Base-by-base conservation (phyloP, 1,140 invertebrate species). In the Nomia melanderi region DNA sequence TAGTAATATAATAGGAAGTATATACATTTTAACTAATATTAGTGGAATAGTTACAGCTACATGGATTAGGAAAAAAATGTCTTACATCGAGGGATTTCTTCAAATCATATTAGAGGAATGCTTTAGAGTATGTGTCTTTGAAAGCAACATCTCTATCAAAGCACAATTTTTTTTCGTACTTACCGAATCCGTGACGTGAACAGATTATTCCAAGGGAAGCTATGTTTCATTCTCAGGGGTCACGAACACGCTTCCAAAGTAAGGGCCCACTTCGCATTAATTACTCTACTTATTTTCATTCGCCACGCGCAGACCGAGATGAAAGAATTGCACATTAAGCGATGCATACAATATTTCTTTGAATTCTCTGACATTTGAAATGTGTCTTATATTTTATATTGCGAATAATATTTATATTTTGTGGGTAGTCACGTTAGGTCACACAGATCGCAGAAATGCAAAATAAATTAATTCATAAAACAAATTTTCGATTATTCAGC, bases 261-360 rank as follows among this genome's bases (percentile, higher is more conserved):
- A 39, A 64, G 25, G 31, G 23, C 36, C 63, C 44, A 53, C 44
- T 53, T 73, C 14, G 31, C 44, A 64, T 73, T 73, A 64, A 64
- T 73, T 64, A 73, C 60, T 73, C n/a, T 20, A 60, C 25, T 64
- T 47, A 17, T 54, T 64, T 23, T 53, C 36, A 73, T 73, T 64
- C n/a, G 57, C 41, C 50, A 50, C 17, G 47, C 57, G 47, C 31
- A n/a, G 23, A 27, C 0, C 8, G 8, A 14, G 14, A 62, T 25
- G 54, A 36, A 29, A 23, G 44, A 64, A 36, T 27, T 36, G 8
- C 44, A 0, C 31, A 25, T 36, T 39, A 25, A 8, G 14, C 23
- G 56, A 14, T 1, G 17, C 23, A 27, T 63, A 47, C 39, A 23
- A 62, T 72, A 36, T 31, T 36, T 36, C 23, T 14, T 50, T 53